phyloP scores from a whole-genome alignment of 2,113 vertebrate species.

The Potamarius usumacintae region DNA sequence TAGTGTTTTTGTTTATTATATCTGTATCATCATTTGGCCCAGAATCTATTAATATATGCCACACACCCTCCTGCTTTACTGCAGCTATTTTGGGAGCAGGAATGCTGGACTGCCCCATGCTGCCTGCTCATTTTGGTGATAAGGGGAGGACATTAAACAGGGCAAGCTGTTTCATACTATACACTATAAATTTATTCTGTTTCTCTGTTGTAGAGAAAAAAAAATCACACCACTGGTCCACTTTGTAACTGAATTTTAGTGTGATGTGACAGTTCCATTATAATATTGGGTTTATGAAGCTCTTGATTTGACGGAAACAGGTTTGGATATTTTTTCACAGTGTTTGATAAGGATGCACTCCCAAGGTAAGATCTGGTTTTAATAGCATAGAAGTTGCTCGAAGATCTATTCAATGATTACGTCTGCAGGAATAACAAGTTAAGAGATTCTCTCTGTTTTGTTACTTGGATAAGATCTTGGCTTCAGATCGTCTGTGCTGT shows the following conservation, averaged over 20 bases:
- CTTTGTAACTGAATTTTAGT: neutral
- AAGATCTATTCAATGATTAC: neutral
- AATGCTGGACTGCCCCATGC: conserved; percentile 31
- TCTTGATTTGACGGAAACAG: neutral
- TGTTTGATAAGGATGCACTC: conserved; percentile 43
- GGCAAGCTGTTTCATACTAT: neutral
- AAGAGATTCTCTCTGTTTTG: neutral
- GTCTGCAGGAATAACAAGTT: neutral
- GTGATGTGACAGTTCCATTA: too few species aligned
- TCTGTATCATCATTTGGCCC: conserved; percentile 39
- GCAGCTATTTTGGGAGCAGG: conserved; percentile 54
- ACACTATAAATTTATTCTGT: neutral
- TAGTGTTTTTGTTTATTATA: neutral
- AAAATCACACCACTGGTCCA: neutral
- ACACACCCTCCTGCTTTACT: conserved; percentile 34
- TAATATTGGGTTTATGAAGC: neutral
- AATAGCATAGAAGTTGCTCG: neutral
- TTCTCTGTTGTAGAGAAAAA: neutral
- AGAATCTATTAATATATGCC: conserved; percentile 57
- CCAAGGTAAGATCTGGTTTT: conserved; percentile 44
- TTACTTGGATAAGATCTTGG: neutral
- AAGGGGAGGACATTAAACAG: conserved; percentile 28
- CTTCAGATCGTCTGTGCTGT: neutral
- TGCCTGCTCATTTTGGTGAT: conserved; percentile 21
- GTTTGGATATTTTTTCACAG: neutral